Evolutionary conservation across 2,797 vertebrate species (phyloP).

Genomic region (Melopsittacus undulatus): DNA sequence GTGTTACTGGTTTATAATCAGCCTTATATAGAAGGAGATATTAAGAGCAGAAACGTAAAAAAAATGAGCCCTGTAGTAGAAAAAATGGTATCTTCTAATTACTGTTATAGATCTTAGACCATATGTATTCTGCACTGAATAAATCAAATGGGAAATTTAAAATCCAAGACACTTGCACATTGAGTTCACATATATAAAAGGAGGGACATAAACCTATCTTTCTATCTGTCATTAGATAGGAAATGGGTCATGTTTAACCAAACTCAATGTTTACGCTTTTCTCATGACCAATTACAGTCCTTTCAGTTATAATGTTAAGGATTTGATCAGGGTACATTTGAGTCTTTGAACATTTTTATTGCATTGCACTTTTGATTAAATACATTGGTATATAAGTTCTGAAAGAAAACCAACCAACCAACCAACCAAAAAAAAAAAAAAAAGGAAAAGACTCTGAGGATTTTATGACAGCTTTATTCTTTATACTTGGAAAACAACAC

Average conservation of each 20-base stretch:
- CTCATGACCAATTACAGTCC: background rate
- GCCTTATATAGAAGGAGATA: background rate
- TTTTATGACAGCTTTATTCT: constrained; percentile 7
- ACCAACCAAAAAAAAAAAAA: background rate
- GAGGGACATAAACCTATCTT: background rate
- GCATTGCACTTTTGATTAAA: background rate
- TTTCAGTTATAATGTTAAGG: background rate
- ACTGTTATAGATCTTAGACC: background rate
- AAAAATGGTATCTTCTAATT: background rate
- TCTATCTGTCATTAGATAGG: background rate
- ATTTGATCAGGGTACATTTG: background rate
- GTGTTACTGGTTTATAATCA: background rate
- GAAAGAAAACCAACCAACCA: background rate
- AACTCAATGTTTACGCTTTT: background rate
- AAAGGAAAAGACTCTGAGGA: background rate
- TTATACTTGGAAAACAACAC: background rate
- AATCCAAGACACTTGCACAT: background rate
- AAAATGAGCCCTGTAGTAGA: background rate
- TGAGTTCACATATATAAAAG: background rate
- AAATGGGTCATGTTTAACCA: background rate
- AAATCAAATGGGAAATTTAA: background rate
- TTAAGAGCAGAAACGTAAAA: background rate
- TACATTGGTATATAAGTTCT: background rate
- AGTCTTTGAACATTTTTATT: background rate
- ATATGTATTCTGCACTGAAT: background rate